Base-by-base conservation (phyloP, 2,797 vertebrate species). In the Trematomus bernacchii region DNA sequence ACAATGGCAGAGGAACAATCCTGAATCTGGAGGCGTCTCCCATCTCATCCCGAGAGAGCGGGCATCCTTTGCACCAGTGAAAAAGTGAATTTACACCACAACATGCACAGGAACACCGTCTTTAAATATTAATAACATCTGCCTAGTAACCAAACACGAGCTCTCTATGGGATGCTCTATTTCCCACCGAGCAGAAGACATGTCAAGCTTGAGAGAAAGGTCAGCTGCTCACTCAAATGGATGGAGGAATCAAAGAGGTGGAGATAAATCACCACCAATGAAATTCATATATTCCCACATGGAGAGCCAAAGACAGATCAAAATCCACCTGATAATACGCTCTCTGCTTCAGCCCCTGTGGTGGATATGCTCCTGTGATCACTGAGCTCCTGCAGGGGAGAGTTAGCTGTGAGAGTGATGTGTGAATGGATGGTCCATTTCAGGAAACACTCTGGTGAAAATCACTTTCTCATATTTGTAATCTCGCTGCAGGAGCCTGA, bases 81-180 rank as follows among this genome's bases (percentile, higher is more conserved):
- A 85, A 82, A 87, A 87, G 74, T 84, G 57, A 80, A 84, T 91
- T 91, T 88, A 85, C 79, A 85, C 84, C 85, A 81, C 64, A 84
- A 83, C 77, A 87, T 78, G 83, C 79, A 80, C 66, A 85, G 78
- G 78, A 86, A 80, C 71, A 58, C 77, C 6, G 33, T 80, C 75
- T 88, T 93, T 94, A 93, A 95, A 94, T 94, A 95, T 95, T 92
- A 82, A 95, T 87, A 85, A 84, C 74, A 84, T 93, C 91, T 94
- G 92, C 93, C 91, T 92, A 71, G 93, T 87, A 93, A 94, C 93
- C 76, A 86, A 80, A 80, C 81, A 68, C 18, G 55, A 64, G 72
- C 72, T 71, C 77, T 79, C 80, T 0, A 5, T 48, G 80, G 75
- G 61, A 77, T 53, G 44, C 70, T 83, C 15, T 59, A 33, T 10